Percentiles rank a stretch among this genome's conserved stretches.
These are phyloP conservation scores for Mesochorus sp. DNA, from an alignment of 2,888 invertebrate genomes.

Conservation along the genomic window DNA sequence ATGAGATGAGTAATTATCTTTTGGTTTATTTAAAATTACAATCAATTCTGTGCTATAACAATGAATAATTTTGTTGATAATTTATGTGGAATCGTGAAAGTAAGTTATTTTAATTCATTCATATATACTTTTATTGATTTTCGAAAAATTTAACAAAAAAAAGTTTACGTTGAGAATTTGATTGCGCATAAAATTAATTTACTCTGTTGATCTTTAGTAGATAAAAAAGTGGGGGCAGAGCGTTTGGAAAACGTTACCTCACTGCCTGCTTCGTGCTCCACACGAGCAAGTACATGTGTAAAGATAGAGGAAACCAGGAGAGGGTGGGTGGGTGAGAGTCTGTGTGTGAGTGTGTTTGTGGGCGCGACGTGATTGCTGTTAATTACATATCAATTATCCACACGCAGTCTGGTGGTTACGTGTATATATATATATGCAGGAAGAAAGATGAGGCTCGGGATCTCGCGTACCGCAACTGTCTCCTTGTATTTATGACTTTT, in stretches of 20 bases:
- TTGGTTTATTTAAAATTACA: too few relatives aligned
- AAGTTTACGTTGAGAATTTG: too few relatives aligned
- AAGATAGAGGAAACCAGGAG: slow-evolving; percentile 1
- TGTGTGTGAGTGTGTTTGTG: neutral
- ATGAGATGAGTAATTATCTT: too few relatives aligned
- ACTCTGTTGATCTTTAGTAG: neutral
- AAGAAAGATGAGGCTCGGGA: slow-evolving; percentile 12
- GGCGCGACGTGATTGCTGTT: slow-evolving; percentile 34
- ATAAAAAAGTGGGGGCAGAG: neutral
- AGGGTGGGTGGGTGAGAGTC: neutral
- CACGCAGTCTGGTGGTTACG: slow-evolving; percentile 20
- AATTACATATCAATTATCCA: slow-evolving; percentile 42
- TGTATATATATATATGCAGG: neutral
- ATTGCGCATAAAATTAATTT: too few relatives aligned
- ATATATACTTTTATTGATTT: too few relatives aligned
- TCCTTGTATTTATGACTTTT: slow-evolving; percentile 28
- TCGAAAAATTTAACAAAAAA: too few relatives aligned
- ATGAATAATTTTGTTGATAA: too few relatives aligned
- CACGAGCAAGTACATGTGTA: neutral
- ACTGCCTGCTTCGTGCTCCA: neutral
- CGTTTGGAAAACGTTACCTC: neutral
- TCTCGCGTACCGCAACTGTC: neutral
- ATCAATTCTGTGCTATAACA: too few relatives aligned
- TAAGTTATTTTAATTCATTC: too few relatives aligned
- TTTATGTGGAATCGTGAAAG: too few relatives aligned